Percentiles rank a stretch among this genome's conserved stretches.
Evolutionary conservation across 2,797 vertebrate genomes (phyloP).

Genomic region (Intellagama lesueurii): DNA sequence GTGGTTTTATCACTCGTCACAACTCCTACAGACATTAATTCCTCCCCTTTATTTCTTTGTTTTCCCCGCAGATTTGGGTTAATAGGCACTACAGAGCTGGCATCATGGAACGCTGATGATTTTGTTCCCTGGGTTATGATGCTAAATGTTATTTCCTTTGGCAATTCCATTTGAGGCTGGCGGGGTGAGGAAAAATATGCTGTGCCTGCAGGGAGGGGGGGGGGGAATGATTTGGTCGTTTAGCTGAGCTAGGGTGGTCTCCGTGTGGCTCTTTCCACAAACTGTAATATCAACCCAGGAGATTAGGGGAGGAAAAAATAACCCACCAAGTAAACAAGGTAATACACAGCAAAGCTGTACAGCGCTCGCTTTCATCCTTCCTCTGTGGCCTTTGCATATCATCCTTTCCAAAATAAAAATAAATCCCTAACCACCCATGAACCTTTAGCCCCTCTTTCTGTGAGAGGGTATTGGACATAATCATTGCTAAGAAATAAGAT

Average conservation of each 20-base stretch:
- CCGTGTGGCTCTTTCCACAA: slow-evolving; percentile 28
- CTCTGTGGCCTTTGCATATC: slow-evolving; percentile 32
- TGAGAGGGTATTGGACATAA: neutral
- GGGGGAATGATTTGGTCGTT: rapidly evolving
- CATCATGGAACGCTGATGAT: neutral
- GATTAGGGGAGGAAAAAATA: slow-evolving; percentile 33
- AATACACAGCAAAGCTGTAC: slow-evolving; percentile 29
- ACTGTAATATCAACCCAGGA: slow-evolving; percentile 40
- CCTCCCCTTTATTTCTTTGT: neutral
- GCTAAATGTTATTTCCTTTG: neutral
- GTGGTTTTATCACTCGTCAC: slow-evolving; percentile 5
- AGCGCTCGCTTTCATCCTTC: neutral
- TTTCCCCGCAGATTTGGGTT: neutral
- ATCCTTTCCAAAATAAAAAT: slow-evolving; percentile 42
- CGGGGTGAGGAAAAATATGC: neutral
- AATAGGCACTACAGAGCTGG: neutral
- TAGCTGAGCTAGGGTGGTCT: slow-evolving; percentile 22
- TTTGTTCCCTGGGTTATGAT: neutral
- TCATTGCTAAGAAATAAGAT: slow-evolving; percentile 19
- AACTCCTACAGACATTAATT: slow-evolving; percentile 27
- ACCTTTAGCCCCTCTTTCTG: neutral
- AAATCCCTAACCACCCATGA: neutral
- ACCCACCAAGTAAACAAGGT: slow-evolving; percentile 48
- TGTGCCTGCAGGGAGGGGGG: neutral
- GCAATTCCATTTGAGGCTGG: neutral